Evolutionary conservation across 2,113 vertebrate genomes (phyloP).

Genomic region (Quiscalus mexicanus): DNA sequence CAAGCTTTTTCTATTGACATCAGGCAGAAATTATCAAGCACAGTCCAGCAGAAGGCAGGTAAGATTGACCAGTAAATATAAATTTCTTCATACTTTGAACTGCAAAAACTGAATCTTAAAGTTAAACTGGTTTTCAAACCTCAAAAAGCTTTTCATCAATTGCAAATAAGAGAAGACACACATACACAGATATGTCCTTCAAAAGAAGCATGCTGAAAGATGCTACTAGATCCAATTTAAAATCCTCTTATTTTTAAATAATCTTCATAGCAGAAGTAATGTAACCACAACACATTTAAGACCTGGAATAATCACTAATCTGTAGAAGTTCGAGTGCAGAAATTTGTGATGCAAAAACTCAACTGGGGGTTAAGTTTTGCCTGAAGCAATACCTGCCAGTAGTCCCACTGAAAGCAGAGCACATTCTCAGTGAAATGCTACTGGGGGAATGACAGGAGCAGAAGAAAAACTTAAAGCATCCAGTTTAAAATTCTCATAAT

Average conservation of each 20-base stretch:
- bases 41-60: neutral
- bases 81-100: neutral
- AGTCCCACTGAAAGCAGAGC: neutral
- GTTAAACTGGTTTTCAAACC: neutral
- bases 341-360: neutral
- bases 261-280: neutral
- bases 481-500: neutral
- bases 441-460: neutral
- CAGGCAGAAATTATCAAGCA: conserved; percentile 10
- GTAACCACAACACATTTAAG: neutral
- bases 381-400: neutral
- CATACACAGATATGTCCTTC: neutral
- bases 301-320: neutral
- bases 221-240: neutral
- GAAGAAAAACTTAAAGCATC: neutral
- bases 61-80: neutral
- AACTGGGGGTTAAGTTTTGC: neutral
- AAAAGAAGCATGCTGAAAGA: neutral
- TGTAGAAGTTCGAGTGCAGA: neutral
- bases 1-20: neutral
- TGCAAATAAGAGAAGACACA: neutral
- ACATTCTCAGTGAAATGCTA: neutral
- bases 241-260: neutral
- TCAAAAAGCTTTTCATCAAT: neutral
- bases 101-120: neutral